Evolutionary conservation across 1,140 invertebrate genomes (phyloP).

Genomic region (Micrasema minimum): DNA sequence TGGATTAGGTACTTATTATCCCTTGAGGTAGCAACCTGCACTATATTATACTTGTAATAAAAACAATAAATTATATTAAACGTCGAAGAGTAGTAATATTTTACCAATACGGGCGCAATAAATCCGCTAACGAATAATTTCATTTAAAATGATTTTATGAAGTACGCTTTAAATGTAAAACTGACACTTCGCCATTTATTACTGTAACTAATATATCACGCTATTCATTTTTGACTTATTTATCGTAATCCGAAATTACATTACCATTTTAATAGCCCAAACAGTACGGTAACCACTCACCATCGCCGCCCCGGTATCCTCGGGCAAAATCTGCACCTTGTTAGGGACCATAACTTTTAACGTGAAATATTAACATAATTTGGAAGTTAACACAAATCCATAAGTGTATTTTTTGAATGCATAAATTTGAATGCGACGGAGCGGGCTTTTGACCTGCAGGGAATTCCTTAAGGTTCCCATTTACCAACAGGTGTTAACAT

Average conservation of each 20-base stretch:
- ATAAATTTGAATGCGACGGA: constrained; percentile 11
- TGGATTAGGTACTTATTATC: no score
- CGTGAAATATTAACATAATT: constrained; percentile 21
- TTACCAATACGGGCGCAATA: no score
- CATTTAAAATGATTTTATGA: no score
- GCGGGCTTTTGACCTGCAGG: constrained; percentile 7
- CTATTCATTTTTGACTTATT: constrained; percentile 7
- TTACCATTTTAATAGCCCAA: neutral
- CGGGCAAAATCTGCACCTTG: constrained; percentile 31
- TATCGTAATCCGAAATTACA: constrained; percentile 7
- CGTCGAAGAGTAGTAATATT: no score
- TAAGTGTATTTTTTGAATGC: constrained; percentile 29
- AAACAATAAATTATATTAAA: no score
- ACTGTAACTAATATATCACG: neutral
- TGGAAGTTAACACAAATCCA: constrained; percentile 24
- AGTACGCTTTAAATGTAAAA: no score
- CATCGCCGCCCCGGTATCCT: neutral
- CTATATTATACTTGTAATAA: no score
- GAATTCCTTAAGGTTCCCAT: constrained; percentile 28
- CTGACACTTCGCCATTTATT: no score
- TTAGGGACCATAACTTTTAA: constrained; percentile 20
- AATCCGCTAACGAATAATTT: no score
- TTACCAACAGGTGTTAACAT: constrained; percentile 51
- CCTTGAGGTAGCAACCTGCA: no score
- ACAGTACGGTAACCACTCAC: neutral